Base-by-base conservation (phyloP, 2,797 vertebrate genomes). In the Pseudocheirus occidentalis region DNA sequence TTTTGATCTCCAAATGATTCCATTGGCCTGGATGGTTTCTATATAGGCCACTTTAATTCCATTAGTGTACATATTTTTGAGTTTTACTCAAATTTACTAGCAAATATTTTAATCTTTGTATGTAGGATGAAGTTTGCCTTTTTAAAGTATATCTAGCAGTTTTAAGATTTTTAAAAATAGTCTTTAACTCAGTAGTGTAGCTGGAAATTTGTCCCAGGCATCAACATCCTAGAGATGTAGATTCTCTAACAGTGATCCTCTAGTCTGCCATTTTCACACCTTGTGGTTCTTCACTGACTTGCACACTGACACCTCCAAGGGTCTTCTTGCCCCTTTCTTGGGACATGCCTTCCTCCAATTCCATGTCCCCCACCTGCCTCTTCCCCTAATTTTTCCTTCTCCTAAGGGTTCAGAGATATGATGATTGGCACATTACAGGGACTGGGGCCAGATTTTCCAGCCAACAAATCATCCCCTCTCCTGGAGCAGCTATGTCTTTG, bases 61-160 rank as follows among this genome's bases (percentile, higher is more conserved):
- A 90, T 5, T 5, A 59, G 54, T 52, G 90, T 7, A 57, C 90
- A 29, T 18, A 46, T 10, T 50, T 50, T 50, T n/a, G 24, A 28
- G 46, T 13, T 1, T 81, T 40, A n/a, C n/a, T n/a, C n/a, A n/a
- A n/a, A n/a, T n/a, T n/a, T n/a, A 4, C 12, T 62, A 91, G 55
- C 46, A 66, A 28, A 59, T 50, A 87, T 53, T 92, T 94, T 92
- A 87, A 31, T 94, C 62, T 93, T 94, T 92, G 21, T 87, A 6
- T 55, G 53, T 93, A 53, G 40, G 34, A 53, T 91, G 52, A 81
- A 46, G 14, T 52, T 31, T 55, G 55, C 14, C 7, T 90, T 54
- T 92, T 87, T 40, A 54, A 55, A 81, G 73, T 10, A 21, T 73
- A 73, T 40, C n/a, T 40, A 73, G 66, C 5, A 21, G 6, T 34